Percentiles rank a stretch among this genome's conserved stretches.
Evolutionary conservation across 2,888 invertebrate species (phyloP).

Genomic region (Erannis defoliaria): DNA sequence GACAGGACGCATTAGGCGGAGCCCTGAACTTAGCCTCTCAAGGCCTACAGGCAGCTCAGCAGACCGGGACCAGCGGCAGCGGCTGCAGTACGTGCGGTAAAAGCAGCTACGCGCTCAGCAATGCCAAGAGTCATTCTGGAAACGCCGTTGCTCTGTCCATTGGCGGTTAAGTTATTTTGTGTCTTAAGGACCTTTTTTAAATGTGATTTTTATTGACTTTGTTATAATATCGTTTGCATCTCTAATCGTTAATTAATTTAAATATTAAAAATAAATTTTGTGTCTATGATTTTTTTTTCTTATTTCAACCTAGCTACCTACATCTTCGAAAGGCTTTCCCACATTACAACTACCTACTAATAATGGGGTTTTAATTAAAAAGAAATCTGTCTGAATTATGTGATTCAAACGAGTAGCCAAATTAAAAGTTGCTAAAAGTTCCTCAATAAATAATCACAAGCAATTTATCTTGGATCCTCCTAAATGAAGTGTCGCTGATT

Average conservation of each 20-base stretch:
- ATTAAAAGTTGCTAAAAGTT: constrained; percentile 30
- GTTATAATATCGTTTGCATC: not conserved
- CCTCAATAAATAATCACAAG: constrained; percentile 31
- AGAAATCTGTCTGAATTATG: constrained; percentile 27
- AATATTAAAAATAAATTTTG: constrained; percentile 5
- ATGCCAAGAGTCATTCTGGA: constrained; percentile 75
- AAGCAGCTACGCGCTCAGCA: constrained; percentile 73
- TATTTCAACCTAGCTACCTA: constrained; percentile 2
- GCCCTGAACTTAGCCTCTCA: constrained; percentile 46
- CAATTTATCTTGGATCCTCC: constrained; percentile 27
- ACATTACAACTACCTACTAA: constrained; percentile 9
- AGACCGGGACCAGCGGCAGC: constrained; percentile 42
- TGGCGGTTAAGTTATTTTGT: constrained; percentile 47
- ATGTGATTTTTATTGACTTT: constrained; percentile 11
- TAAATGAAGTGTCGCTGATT: constrained; percentile 30
- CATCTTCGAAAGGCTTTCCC: constrained; percentile 20
- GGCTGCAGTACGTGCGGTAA: constrained; percentile 74
- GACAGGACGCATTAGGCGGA: constrained; percentile 33
- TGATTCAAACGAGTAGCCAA: constrained; percentile 16
- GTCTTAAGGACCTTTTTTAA: not conserved
- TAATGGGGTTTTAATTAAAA: constrained; percentile 25
- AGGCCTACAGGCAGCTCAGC: constrained; percentile 41
- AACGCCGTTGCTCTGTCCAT: constrained; percentile 73
- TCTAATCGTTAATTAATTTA: not conserved
- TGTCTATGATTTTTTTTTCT: constrained; percentile 3